Evolutionary conservation across 2,113 vertebrate species (phyloP), one percentile per base, ranked within the genome.

Genomic region (Alouatta palliata): DNA sequence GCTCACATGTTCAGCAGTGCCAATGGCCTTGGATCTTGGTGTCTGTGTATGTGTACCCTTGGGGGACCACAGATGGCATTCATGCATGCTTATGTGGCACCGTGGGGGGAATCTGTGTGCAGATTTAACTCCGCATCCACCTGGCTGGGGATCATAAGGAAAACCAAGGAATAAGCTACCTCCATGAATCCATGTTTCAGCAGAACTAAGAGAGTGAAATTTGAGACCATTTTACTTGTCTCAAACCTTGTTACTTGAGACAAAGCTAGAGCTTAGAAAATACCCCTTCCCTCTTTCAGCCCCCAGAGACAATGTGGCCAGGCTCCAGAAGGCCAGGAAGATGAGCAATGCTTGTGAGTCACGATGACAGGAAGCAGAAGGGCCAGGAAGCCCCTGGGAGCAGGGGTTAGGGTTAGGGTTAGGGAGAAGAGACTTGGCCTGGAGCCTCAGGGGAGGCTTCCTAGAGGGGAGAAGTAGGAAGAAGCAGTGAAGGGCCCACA

Each of bases 61-160:
- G 88, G 61, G 21, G 85, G 25, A 16, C 66, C 75, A 71, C 5
- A 16, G 49, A 71, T 32, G 40, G 21, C 35, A 25, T 58, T 70
- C 40, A 58, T 32, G n/a, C 13, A 10, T 70, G 40, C 35, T 23
- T 76, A 43, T 58, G 35, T 76, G 68, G 47, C 47, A 25, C 5
- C 8, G 8, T 77, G 43, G 17, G 30, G 17, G 9, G 37, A 27
- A 47, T 40, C 25, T 37, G 8, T 47, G 7, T 68, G 5, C 68
- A 81, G 32, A 56, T 96, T 96, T 35, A 90, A 45, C 83, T 93
- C 32, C 35, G 70, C 56, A 47, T 94, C 56, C 76, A 92, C 54
- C 87, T 66, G 45, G 43, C 75, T 71, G 23, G 43, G 4, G 6
- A 83, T 66, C 56, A 35, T 87, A 82, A 94, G 45, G 9, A 83